Percentiles rank a stretch among this genome's conserved stretches.
Evolutionary conservation across 2,113 vertebrate genomes (phyloP).

Genomic region (Corythornis madagascariensis): DNA sequence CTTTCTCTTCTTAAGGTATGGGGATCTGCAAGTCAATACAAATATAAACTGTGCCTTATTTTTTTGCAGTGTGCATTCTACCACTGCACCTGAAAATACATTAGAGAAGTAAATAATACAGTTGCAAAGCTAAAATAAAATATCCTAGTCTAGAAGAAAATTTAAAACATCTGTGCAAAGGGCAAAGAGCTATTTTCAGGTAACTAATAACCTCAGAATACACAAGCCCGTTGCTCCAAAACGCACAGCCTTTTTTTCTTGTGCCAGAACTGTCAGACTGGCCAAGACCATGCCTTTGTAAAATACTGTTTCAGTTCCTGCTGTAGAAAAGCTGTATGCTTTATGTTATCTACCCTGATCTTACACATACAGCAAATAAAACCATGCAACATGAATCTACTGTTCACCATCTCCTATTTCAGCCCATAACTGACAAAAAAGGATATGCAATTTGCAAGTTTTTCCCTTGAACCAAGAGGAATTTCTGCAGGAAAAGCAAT

Average conservation of each 20-base stretch:
- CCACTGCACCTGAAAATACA: neutral
- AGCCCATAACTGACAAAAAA: neutral
- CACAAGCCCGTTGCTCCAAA: neutral
- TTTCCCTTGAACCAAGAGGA: neutral
- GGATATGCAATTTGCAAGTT: neutral
- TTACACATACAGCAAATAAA: neutral
- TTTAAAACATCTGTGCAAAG: neutral
- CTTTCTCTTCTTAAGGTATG: neutral
- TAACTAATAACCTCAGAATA: neutral
- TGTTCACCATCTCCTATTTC: neutral
- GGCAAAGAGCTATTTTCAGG: constrained; percentile 5
- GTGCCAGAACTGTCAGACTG: neutral
- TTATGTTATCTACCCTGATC: neutral
- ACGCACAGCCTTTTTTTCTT: neutral
- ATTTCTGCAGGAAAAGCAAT: neutral
- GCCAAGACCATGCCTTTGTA: neutral
- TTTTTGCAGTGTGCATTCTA: neutral
- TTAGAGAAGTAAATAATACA: neutral
- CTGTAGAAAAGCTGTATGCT: neutral
- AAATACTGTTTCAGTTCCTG: neutral
- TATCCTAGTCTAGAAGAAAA: neutral
- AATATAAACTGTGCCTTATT: neutral
- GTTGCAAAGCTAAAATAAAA: neutral
- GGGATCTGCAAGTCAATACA: neutral
- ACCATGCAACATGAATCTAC: neutral